Evolutionary conservation across 2,113 vertebrate genomes (phyloP).

Genomic region (Cygnus buccinator): DNA sequence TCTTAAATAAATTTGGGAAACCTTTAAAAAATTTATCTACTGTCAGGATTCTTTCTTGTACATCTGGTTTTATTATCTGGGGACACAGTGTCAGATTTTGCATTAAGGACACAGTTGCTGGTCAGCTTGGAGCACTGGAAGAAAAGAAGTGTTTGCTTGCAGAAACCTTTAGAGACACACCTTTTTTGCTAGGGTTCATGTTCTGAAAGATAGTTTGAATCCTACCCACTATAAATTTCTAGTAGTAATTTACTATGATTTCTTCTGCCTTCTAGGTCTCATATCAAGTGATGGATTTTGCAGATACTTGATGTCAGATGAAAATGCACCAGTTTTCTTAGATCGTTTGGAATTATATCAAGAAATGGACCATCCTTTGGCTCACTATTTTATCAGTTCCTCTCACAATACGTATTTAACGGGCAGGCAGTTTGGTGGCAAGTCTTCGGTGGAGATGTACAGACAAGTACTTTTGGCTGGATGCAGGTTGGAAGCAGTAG

Average conservation of each 20-base stretch:
- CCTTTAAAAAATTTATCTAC: too few species aligned
- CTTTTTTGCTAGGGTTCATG: background rate
- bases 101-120: too few species aligned
- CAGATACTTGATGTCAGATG: conserved; percentile 97
- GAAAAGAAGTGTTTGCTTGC: too few species aligned
- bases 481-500: conserved; percentile 86
- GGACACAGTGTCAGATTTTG: too few species aligned
- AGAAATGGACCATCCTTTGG: conserved; percentile 97
- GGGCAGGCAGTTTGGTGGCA: conserved; percentile 96
- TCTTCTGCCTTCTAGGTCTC: conserved; percentile 76
- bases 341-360: conserved; percentile 96
- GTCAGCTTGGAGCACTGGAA: too few species aligned
- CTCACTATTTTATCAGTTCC: conserved; percentile 98
- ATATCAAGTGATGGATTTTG: conserved; percentile 98
- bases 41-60: too few species aligned
- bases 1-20: background rate
- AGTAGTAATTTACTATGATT: background rate
- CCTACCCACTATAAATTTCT: background rate
- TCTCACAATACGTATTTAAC: conserved; percentile 98
- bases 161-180: background rate
- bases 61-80: too few species aligned
- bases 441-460: conserved; percentile 98
- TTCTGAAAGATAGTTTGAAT: background rate
- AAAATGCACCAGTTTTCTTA: conserved; percentile 96
- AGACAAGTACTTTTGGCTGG: conserved; percentile 95